Conservation (phyloP, 2,113 vertebrate genomes). For the Nestor notabilis region DNA sequence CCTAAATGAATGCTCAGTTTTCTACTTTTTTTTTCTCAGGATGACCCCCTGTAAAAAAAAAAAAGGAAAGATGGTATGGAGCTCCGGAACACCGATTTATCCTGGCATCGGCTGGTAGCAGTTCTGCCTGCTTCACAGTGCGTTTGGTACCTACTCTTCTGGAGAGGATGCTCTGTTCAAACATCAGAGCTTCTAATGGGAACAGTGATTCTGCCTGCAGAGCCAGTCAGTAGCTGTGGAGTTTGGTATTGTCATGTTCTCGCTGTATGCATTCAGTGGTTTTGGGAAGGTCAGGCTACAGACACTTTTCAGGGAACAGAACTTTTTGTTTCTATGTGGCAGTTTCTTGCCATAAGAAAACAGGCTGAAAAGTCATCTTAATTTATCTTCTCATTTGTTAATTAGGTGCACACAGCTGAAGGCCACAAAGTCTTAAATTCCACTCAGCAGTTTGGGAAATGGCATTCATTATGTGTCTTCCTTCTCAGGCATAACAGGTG, state of each 20-base stretch:
- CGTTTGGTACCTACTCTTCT: not conserved
- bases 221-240: not conserved
- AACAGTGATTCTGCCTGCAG: not conserved
- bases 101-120: not conserved
- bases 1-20: not conserved
- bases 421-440: not conserved
- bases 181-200: not conserved
- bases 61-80: not conserved
- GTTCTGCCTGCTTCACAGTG: not conserved
- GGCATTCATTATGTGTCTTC: not conserved
- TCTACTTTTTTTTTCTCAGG: not conserved
- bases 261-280: not conserved
- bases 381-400: not conserved
- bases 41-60: not conserved
- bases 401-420: not conserved
- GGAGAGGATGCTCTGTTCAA: not conserved
- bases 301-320: not conserved
- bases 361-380: not conserved
- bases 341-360: not conserved
- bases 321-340: not conserved
- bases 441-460: not conserved
- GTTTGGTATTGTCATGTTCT: rapidly evolving
- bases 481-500: not conserved
- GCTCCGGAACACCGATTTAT: not conserved
- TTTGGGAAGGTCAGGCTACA: not conserved